Evolutionary conservation across 2,113 vertebrate species (phyloP).

Genomic region (Ovibos moschatus): DNA sequence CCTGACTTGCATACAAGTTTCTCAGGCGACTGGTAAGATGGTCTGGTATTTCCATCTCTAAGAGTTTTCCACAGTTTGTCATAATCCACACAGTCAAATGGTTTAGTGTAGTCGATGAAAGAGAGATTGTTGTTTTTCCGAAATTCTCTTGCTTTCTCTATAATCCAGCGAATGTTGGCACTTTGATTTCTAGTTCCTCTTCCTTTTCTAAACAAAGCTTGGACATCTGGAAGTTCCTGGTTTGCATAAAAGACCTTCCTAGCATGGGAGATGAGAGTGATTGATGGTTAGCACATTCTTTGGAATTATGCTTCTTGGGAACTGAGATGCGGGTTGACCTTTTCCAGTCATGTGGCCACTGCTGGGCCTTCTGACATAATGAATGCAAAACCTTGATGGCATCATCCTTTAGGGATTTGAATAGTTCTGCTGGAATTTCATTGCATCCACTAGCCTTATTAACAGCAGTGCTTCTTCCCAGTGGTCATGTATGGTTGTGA

Average conservation of each 20-base stretch:
- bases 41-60: background rate
- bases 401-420: background rate
- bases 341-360: background rate
- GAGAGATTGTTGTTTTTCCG: background rate
- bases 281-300: background rate
- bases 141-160: background rate
- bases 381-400: background rate
- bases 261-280: background rate
- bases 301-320: background rate
- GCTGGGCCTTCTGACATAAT: background rate
- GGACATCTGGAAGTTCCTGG: background rate
- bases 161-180: background rate
- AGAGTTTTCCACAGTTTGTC: background rate
- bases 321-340: background rate
- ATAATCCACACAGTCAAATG: background rate
- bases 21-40: background rate
- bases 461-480: background rate
- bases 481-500: background rate
- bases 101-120: background rate
- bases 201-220: background rate
- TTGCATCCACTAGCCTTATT: background rate
- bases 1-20: background rate
- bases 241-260: background rate
- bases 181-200: background rate
- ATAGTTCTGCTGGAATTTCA: background rate